Evolutionary conservation across 1,140 invertebrate species (phyloP), one percentile per base, ranked within the genome.

Genomic region (Drosophila hydei): DNA sequence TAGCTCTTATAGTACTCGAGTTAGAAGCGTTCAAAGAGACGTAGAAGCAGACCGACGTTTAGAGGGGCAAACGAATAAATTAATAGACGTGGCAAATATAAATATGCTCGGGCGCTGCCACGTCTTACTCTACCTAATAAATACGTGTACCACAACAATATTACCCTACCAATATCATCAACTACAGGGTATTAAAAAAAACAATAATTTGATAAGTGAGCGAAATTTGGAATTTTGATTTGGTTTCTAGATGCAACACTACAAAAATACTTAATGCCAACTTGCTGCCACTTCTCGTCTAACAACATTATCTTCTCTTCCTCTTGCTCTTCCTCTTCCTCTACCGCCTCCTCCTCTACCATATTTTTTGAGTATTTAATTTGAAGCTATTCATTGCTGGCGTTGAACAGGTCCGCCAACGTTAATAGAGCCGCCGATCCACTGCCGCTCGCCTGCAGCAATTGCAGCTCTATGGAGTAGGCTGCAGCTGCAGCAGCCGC

Each of bases 191-290:
- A 33, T 33, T 33, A 2, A 11, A 33, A 33, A 7, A 1, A 33
- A 11, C 1, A 33, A n/a, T n/a, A 33, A 33, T 12, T 33, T 11
- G 3, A 9, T 30, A 30, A 11, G 14, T 42, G 14, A 42, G 38
- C n/a, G 16, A 42, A 16, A 42, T 14, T 42, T 42, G n/a, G 38
- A 42, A 16, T 42, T 14, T 42, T 42, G 38, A 42, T 16, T 48
- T 50, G 51, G 50, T 60, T 33, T 42, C 64, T 61, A 60, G 45
- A 70, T 60, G 60, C 78, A 77, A 75, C 30, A 33, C 64, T 83
- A 80, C 52, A 79, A 69, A 78, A 87, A 79, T 60, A 65, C 62
- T 68, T 75, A 72, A 64, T 52, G 63, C 58, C 61, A 72, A 75
- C 65, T 12, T 59, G 52, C 55, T 45, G 23, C 63, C 18, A 48